Evolutionary conservation across 2,113 vertebrate species (phyloP).

Genomic region (Pterocles orientalis): DNA sequence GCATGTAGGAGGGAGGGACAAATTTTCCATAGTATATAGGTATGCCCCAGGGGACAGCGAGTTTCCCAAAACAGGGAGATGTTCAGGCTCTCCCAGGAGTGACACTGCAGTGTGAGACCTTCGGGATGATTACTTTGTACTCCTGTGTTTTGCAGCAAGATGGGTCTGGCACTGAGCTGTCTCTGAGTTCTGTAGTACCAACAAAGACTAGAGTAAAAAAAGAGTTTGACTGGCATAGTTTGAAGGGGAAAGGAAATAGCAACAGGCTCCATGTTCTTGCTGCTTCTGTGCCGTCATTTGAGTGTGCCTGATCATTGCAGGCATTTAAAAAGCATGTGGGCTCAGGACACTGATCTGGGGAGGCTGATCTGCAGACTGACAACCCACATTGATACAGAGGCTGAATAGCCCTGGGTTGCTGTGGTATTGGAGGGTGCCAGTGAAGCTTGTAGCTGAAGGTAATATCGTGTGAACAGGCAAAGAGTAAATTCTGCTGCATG

Average conservation of each 20-base stretch:
- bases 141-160: not conserved
- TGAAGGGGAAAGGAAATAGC: not conserved
- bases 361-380: not conserved
- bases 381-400: rapidly evolving
- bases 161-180: not conserved
- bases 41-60: not conserved
- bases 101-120: not conserved
- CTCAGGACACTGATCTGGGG: not conserved
- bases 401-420: not conserved
- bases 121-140: not conserved
- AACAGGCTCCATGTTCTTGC: not conserved
- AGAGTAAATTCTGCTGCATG: not conserved
- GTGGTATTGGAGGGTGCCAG: not conserved
- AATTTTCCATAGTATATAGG: not conserved
- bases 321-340: not conserved
- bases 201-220: not conserved
- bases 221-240: not conserved
- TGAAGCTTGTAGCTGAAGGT: not conserved
- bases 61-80: not conserved
- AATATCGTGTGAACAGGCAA: rapidly evolving
- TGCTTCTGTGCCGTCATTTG: not conserved
- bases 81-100: not conserved
- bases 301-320: rapidly evolving
- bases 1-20: not conserved
- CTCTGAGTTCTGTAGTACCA: not conserved